Percentiles rank a stretch among this genome's conserved stretches.
phyloP scores from a whole-genome alignment of 2,113 vertebrate species.

The Amphilophus citrinellus region DNA sequence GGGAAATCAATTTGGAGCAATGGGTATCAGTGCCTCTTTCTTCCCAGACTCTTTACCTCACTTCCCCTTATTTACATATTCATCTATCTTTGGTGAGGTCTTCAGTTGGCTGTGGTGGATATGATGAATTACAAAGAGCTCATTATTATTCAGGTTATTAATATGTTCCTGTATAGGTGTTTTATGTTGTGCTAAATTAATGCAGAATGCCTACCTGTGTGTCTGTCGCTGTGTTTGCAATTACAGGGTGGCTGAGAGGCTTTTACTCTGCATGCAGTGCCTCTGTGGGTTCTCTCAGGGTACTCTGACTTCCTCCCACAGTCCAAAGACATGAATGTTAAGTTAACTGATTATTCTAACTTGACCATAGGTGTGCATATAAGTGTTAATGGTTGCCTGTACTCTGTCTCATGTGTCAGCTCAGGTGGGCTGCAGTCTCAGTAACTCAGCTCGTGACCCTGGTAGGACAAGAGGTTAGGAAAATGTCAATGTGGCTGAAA shows the following conservation, averaged over 20 bases:
- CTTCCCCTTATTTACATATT: conserved; percentile 69
- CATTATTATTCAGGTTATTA: conserved; percentile 57
- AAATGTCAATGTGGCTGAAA: background rate
- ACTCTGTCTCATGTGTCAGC: too few species aligned
- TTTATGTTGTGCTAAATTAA: conserved; percentile 1
- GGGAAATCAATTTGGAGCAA: conserved; percentile 52
- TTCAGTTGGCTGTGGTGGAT: conserved; percentile 18
- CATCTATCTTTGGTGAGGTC: conserved; percentile 57
- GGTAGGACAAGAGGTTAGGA: background rate
- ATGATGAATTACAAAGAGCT: conserved; percentile 43
- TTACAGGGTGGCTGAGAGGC: background rate
- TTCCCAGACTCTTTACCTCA: conserved; percentile 41
- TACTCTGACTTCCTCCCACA: background rate
- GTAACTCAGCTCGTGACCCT: too few species aligned
- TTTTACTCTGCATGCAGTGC: background rate
- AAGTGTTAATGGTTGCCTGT: too few species aligned
- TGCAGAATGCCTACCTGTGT: background rate
- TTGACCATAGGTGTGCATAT: background rate
- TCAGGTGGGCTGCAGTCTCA: too few species aligned
- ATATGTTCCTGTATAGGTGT: background rate
- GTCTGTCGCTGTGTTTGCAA: background rate
- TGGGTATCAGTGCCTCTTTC: conserved; percentile 21
- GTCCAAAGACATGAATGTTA: background rate
- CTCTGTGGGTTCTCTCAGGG: background rate
- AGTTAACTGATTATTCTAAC: background rate